These are phyloP conservation scores for Brachionus angularis DNA, from an alignment of 1,140 invertebrate species.

Conservation along the genomic window DNA sequence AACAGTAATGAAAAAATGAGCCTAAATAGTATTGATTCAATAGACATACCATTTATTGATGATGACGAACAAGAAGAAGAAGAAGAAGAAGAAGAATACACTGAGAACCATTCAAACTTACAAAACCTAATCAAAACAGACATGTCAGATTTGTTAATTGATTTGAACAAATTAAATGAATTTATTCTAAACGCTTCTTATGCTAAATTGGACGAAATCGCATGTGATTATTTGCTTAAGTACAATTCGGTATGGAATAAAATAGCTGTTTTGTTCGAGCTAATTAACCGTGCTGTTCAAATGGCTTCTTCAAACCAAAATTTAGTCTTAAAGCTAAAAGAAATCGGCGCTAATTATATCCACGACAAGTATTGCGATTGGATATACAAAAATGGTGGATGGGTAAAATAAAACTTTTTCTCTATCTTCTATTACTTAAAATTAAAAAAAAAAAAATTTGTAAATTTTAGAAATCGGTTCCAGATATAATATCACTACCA, in stretches of 20 bases:
- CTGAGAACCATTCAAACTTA: not conserved
- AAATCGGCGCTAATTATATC: slow-evolving; percentile 33
- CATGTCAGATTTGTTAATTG: slow-evolving; percentile 13
- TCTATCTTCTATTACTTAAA: not conserved
- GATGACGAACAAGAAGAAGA: not conserved
- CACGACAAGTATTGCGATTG: slow-evolving; percentile 34
- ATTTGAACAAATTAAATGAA: not conserved
- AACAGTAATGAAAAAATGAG: slow-evolving; percentile 23
- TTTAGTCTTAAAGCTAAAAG: slow-evolving; percentile 17
- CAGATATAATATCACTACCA: slow-evolving; percentile 17
- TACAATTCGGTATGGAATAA: slow-evolving; percentile 29
- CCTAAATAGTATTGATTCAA: slow-evolving; percentile 21
- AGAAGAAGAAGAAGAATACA: slow-evolving; percentile 2
- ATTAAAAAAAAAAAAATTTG: not conserved
- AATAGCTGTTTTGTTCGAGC: slow-evolving; percentile 27
- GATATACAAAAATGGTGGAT: slow-evolving; percentile 40
- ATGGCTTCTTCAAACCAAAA: not conserved
- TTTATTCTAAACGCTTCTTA: slow-evolving; percentile 9
- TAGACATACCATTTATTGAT: slow-evolving; percentile 40
- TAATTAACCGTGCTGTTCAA: slow-evolving; percentile 22
- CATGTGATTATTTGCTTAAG: slow-evolving; percentile 9
- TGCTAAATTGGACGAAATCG: slow-evolving; percentile 26
- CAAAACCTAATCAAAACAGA: slow-evolving; percentile 2
- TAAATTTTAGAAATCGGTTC: slow-evolving; percentile 22
- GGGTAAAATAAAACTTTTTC: slow-evolving; percentile 16